A percentile compares a stretch with the other conserved stretches of the same genome.
phyloP scores from a whole-genome alignment of 2,888 invertebrate species.

The Nycteola revayana region DNA sequence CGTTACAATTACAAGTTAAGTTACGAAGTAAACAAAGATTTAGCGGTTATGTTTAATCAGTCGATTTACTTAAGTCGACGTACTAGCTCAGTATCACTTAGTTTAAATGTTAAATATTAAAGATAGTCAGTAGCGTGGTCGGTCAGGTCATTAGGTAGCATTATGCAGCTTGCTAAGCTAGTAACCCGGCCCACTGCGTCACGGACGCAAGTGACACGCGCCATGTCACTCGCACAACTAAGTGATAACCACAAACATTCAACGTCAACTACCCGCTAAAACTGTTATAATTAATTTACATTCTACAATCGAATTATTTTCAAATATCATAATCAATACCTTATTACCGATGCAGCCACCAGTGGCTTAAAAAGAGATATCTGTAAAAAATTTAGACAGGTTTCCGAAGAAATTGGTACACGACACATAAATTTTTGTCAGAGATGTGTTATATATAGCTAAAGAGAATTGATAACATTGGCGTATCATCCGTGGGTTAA shows the following conservation, averaged over 20 bases:
- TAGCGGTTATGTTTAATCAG: slow-evolving; percentile 45
- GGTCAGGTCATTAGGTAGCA: slow-evolving; percentile 13
- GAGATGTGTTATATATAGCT: no score
- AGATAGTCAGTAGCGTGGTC: slow-evolving; percentile 12
- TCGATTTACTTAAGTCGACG: slow-evolving; percentile 44
- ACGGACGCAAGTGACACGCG: slow-evolving; percentile 15
- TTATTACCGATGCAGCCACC: no score
- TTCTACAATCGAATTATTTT: no score
- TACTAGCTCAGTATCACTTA: slow-evolving; percentile 32
- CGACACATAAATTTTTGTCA: no score
- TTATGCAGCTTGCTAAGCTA: slow-evolving; percentile 22
- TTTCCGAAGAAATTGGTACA: no score
- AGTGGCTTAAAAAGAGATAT: no score
- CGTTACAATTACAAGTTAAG: slow-evolving; percentile 8
- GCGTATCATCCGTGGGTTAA: no score
- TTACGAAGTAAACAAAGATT: slow-evolving; percentile 28
- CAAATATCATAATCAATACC: no score
- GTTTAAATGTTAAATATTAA: slow-evolving; percentile 24
- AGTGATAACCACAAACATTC: slow-evolving; percentile 22
- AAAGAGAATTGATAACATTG: no score
- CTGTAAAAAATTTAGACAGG: no score
- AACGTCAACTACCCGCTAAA: slow-evolving; percentile 22
- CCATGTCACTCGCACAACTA: slow-evolving; percentile 21
- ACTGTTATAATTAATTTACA: slow-evolving; percentile 19
- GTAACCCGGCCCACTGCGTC: slow-evolving; percentile 12